Base-by-base conservation (phyloP, 2,888 invertebrate species). In the Drosophila mayaguana region DNA sequence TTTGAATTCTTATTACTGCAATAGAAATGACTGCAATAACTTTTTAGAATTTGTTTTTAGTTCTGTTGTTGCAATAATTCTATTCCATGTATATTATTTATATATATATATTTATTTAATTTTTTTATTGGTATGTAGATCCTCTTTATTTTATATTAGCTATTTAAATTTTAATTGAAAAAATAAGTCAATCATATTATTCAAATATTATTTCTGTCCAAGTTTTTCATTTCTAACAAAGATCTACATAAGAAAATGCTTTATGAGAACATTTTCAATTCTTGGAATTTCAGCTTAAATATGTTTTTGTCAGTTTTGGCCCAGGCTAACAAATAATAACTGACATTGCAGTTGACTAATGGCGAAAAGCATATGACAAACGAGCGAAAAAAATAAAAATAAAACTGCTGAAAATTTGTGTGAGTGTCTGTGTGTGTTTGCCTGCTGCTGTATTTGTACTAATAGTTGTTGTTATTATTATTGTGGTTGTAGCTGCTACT, bases 281-380 rank as follows among this genome's bases (percentile, higher is more conserved):
- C 50, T 34, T 43, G 50, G 55, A 55, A 57, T n/a, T 9, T 20
- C 16, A 8, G 20, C 38, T 48, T 22, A 50, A 43, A 48, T 63
- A 2, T 8, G 4, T 11, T 46, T 62, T 54, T 60, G 55, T 40
- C 38, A 59, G 38, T 60, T 65, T 64, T 61, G 36, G 63, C 54
- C 54, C 61, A 36, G 71, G 46, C 63, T 48, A 55, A 59, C 53
- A 69, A 75, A 67, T 66, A 69, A 63, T 74, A 63, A 59, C 61
- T 64, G 71, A 60, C 80, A 54, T 72, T 57, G 63, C 54, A n/a
- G 64, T 61, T 65, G 80, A 80, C 76, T 69, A 76, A 82, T 83
- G 83, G 83, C 48, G 57, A 66, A 66, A n/a, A 57, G 59, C 63
- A 57, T 57, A 65, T 77, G 76, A 77, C 60, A 74, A 69, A 77